These are phyloP conservation scores for Alexandromys fortis DNA, from an alignment of 2,113 vertebrate species.

Conservation along the genomic window DNA sequence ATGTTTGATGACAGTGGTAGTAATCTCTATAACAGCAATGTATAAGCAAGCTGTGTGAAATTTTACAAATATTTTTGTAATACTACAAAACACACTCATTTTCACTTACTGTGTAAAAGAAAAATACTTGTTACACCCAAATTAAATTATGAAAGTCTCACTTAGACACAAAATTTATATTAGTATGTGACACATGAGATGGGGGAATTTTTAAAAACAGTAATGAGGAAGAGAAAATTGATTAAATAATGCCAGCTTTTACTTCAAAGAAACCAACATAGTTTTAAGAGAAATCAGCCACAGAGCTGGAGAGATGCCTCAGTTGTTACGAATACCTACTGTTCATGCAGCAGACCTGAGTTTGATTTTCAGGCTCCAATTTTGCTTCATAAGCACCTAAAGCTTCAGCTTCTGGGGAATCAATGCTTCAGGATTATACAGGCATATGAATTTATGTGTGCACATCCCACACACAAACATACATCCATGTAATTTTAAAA, in stretches of 20 bases:
- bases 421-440: background rate
- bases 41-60: background rate
- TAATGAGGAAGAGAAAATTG: background rate
- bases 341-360: background rate
- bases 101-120: slow-evolving; percentile 23
- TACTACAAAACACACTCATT: background rate
- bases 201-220: background rate
- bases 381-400: background rate
- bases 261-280: background rate
- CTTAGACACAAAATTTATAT: background rate
- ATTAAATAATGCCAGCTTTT: background rate
- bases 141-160: background rate
- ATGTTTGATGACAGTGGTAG: background rate
- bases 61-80: background rate
- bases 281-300: background rate
- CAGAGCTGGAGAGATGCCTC: background rate
- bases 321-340: too few relatives aligned
- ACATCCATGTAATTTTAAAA: background rate
- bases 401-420: background rate
- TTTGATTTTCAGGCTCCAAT: background rate
- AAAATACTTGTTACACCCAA: background rate
- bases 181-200: background rate
- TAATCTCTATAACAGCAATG: background rate
- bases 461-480: background rate
- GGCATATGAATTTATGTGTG: too few relatives aligned